Base-by-base conservation (phyloP, 2,113 vertebrate genomes). In the Pelecanoides urinatrix region DNA sequence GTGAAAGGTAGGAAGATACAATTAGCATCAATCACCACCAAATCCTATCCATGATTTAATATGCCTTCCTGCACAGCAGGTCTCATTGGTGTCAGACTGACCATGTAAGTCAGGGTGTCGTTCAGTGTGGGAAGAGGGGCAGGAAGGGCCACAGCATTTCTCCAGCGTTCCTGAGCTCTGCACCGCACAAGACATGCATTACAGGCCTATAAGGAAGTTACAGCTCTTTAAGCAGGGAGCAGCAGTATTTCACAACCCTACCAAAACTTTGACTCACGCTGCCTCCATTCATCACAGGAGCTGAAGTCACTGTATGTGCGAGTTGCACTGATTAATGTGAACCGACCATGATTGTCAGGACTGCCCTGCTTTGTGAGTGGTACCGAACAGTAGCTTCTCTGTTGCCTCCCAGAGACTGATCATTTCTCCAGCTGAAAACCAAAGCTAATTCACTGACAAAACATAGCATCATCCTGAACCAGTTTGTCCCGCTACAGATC, bases 171-270 rank as follows among this genome's bases (percentile, higher is more conserved):
- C 50, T 67, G 16, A 68, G 52, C 78, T 63, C 74, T 13, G 52
- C 19, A 11, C 50, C 18, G 3, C 45, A 5, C 4, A 8, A 5
- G 26, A 34, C 23, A 4, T 1, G 4, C 7, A 2, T 1, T 5
- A 6, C 0, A 3, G 44, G 67, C 14, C 62, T 22, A 0, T 2
- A 17, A 25, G 50, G 73, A 56, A 34, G 53, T 6, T 3, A 6
- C 36, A 45, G 61, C 59, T 66, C 90, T 50, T 20, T 9, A 12
- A 4, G 13, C 2, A 2, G 34, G 40, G 55, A 92, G 34, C 63
- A 66, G 81, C 1, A 9, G 22, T 6, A 10, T 11, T 56, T 32
- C 73, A 49, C 45, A 74, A 5, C 12, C 52, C 47, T 27, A 16
- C 16, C 4, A 0, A 61, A 82, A 56, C 26, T 9, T 8, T 2